Evolutionary conservation across 2,888 invertebrate genomes (phyloP), one percentile per base, ranked within the genome.

Genomic region (Orthonevra nobilis): DNA sequence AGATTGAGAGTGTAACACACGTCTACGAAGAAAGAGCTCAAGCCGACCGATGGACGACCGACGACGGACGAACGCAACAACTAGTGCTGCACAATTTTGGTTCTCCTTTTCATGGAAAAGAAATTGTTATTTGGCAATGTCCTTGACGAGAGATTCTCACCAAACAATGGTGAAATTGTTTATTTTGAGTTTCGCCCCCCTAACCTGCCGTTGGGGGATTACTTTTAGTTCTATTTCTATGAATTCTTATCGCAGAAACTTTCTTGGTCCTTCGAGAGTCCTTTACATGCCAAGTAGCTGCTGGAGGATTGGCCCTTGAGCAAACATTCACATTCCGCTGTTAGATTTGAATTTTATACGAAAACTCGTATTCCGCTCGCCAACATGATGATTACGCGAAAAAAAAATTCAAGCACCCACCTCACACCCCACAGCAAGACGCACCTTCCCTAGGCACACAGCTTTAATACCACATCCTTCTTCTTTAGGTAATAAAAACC

Each of bases 231-330:
- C 46, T 32, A 30, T 60, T 61, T 36, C 48, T 61, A 48, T 28
- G 56, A 42, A 61, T 61, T 61, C 32, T 61, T 56, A 50, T 70
- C 52, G 61, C 64, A 64, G 30, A 60, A 64, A 58, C n/a, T 72
- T 64, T 46, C 58, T 12, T 34, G 23, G 60, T 60, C 77, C 60
- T 60, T 46, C 12, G 54, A 77, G 72, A 19, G 64, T 52, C 50
- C 64, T 70, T 70, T 46, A 28, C 10, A n/a, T n/a, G 40, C 15
- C 4, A 26, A 36, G 34, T 28, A 23, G 14, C 6, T 20, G 20
- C 14, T 14, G 23, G 23, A 15, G 14, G 30, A 40, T 61, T 54
- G 70, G 36, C 54, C 56, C 54, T 70, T 42, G 48, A 42, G 42
- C 36, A 58, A 63, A 70, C 54, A 28, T 48, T 54, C 32, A 42